Conservation (phyloP, 2,888 invertebrate genomes). For the Ochropleura leucogaster region DNA sequence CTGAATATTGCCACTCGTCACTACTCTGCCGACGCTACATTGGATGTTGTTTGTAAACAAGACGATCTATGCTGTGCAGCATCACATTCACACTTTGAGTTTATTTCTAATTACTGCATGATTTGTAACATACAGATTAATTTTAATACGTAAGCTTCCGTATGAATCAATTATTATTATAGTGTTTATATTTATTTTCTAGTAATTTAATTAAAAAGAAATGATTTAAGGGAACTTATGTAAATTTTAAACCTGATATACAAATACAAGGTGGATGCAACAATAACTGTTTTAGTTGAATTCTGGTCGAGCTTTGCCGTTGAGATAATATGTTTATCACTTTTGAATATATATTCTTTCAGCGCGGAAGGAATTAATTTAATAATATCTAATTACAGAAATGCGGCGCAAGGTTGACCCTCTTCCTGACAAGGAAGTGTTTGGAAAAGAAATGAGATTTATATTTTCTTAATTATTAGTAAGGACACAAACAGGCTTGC, state of each 20-base stretch:
- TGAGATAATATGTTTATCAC: slow-evolving; percentile 14
- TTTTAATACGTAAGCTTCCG: too few relatives aligned
- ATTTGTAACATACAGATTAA: too few relatives aligned
- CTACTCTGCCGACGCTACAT: neutral
- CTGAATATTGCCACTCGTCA: neutral
- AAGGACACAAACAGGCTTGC: neutral
- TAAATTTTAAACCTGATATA: too few relatives aligned
- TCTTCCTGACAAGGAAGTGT: neutral
- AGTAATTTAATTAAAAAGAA: too few relatives aligned
- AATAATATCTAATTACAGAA: slow-evolving; percentile 31
- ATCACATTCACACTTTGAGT: neutral
- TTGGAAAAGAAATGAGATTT: neutral
- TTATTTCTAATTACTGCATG: neutral
- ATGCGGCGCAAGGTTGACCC: slow-evolving; percentile 3
- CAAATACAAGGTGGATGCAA: too few relatives aligned
- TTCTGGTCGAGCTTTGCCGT: neutral
- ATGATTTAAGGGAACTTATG: too few relatives aligned
- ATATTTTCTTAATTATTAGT: neutral
- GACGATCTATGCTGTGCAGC: neutral
- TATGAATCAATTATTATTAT: too few relatives aligned
- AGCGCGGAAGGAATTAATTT: slow-evolving; percentile 20
- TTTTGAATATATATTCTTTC: slow-evolving; percentile 17
- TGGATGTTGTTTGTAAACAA: slow-evolving; percentile 39
- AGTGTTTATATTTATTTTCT: too few relatives aligned
- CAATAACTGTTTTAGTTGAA: neutral